A percentile compares a stretch with the other conserved stretches of the same genome.
Conservation (phyloP, 53 echinoderm and acorn worm species). For the Echinometra lucunter region DNA sequence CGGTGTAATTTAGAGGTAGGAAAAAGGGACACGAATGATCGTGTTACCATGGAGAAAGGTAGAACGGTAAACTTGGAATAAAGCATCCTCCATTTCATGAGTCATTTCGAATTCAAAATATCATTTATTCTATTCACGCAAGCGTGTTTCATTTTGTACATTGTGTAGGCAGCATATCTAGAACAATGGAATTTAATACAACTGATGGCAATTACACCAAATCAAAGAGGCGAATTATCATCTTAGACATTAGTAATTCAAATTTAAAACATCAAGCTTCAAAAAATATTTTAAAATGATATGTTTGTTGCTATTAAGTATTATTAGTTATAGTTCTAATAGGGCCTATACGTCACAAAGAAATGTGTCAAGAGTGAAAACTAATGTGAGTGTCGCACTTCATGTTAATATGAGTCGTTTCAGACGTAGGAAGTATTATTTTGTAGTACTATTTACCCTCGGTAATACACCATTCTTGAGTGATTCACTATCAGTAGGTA, state of each 20-base stretch:
- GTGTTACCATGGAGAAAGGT: neutral
- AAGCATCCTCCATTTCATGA: neutral
- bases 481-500: too few species aligned
- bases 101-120: conserved; percentile 39
- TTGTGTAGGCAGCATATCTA: conserved; percentile 35
- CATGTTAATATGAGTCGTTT: neutral
- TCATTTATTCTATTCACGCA: conserved; percentile 5
- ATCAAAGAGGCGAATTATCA: neutral
- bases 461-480: too few species aligned
- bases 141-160: conserved; percentile 16
- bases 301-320: neutral
- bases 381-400: neutral
- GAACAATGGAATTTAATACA: neutral
- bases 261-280: neutral
- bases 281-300: neutral
- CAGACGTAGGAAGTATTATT: neutral
- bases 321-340: neutral
- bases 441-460: too few species aligned
- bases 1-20: neutral
- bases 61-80: neutral
- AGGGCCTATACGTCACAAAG: neutral
- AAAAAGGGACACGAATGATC: neutral
- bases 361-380: neutral
- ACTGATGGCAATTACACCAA: neutral
- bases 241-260: neutral